Evolutionary conservation across 2,113 vertebrate genomes (phyloP), one percentile per base, ranked within the genome.

Genomic region (Zootoca vivipara): DNA sequence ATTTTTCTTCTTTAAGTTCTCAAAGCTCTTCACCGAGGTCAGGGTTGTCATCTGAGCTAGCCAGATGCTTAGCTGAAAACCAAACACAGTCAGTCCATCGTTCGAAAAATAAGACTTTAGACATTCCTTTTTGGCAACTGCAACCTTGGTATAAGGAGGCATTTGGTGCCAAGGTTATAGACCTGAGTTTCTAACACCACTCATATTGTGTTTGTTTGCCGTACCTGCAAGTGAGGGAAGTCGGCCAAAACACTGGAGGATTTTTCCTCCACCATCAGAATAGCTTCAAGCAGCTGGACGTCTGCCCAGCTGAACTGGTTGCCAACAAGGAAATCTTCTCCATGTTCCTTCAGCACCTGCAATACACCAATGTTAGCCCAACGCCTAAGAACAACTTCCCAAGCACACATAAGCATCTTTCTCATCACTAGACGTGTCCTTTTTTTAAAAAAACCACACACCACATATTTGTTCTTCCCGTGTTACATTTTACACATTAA

Each of bases 201-300:
- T 52, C 46, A 52, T 52, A 12, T 52, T 20, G 18, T 62, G 18
- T 62, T 62, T 62, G 20, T 74, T 75, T 52, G 79, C 78, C 18
- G 90, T 96, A 99, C 98, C 98, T 99, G 98, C 77, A 98, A 20
- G 20, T 94, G 96, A 86, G 96, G 96, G 91, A 98, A 99, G 0
- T 95, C 90, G 2, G 93, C 78, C 1, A 99, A 97, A 77, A 98
- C 96, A 0, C 84, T 95, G 4, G 95, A 89, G 70, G 97, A 94
- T 35, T 96, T 96, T 93, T 99, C 98, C 94, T 99, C 98, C 81
- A 98, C 85, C 97, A 98, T 98, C 93, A 99, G 93, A 90, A 97
- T 97, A 86, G 95, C 96, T 95, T 99, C 98, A 56, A 98, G 85
- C 69, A 99, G 94, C 90, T 97, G 96, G 81, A 99, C 93, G 77